Conservation (phyloP, 2,797 vertebrate species). For the Champsocephalus gunnari region DNA sequence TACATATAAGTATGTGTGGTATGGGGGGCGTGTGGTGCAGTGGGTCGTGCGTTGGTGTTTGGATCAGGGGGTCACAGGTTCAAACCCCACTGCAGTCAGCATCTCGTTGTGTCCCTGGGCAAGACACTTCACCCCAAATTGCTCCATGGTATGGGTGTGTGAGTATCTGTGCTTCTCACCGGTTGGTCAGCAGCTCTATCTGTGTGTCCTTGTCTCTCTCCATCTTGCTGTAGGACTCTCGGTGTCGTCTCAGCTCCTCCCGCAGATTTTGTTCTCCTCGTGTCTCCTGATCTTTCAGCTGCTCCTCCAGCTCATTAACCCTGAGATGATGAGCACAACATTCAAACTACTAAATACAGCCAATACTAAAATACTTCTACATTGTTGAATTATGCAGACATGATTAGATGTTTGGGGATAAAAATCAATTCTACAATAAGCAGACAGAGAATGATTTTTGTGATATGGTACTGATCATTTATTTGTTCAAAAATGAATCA, state of each 20-base stretch:
- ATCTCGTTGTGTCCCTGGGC: too few relatives aligned
- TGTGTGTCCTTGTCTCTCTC: conserved; percentile 92
- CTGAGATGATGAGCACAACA: conserved; percentile 70
- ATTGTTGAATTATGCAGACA: not conserved
- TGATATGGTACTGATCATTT: not conserved
- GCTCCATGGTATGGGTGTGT: not conserved
- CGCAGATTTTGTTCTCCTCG: conserved; percentile 89
- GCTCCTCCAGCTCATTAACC: conserved; percentile 95
- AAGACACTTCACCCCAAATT: too few relatives aligned
- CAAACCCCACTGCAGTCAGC: too few relatives aligned
- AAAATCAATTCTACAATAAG: not conserved
- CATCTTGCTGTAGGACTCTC: conserved; percentile 91
- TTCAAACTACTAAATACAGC: not conserved
- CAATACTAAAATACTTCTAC: not conserved
- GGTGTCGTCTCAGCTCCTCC: conserved; percentile 88
- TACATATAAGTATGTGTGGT: not conserved
- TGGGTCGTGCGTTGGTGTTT: too few relatives aligned
- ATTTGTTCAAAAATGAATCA: not conserved
- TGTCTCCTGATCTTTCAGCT: conserved; percentile 95
- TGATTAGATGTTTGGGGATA: not conserved
- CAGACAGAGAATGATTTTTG: conserved; percentile 1
- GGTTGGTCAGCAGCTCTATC: conserved; percentile 91
- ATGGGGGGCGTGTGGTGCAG: too few relatives aligned
- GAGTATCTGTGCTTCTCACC: conserved; percentile 79
- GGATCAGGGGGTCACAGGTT: too few relatives aligned